phyloP scores from a whole-genome alignment of 2,113 vertebrate species.

The Gadus chalcogrammus region DNA sequence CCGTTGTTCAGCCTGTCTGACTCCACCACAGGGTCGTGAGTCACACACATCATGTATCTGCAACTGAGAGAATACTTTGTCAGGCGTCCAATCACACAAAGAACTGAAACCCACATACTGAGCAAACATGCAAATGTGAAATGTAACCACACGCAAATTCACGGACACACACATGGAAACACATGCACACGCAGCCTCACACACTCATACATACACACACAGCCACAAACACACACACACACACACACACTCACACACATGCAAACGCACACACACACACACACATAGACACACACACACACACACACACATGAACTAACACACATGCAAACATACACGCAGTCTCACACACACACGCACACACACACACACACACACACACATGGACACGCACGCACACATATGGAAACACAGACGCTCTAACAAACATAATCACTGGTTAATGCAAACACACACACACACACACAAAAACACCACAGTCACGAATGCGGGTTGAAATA shows the following conservation, averaged over 20 bases:
- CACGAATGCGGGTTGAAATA: no score
- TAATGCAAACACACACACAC: no score
- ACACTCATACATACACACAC: not conserved
- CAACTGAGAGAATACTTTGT: constrained; percentile 33
- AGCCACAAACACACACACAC: not conserved
- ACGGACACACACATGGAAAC: not conserved
- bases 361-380: constrained; percentile 1
- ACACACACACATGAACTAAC: constrained; percentile 5
- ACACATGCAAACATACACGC: constrained; percentile 6
- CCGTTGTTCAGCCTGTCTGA: not conserved
- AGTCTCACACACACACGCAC: constrained; percentile 1
- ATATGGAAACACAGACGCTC: not conserved
- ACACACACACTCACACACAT: constrained; percentile 1
- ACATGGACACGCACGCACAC: not conserved
- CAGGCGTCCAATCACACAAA: no score
- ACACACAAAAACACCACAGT: no score
- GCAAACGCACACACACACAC: constrained; percentile 6
- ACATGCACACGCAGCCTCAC: not conserved
- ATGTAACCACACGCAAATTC: not conserved
- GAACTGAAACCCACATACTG: no score
- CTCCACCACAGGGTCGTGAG: constrained; percentile 46
- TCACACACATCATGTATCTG: constrained; percentile 49
- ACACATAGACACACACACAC: constrained; percentile 6
- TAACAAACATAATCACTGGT: not conserved
- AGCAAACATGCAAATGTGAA: no score